These are phyloP conservation scores for Nipponia nippon DNA, from an alignment of 2,113 vertebrate genomes.

Conservation along the genomic window DNA sequence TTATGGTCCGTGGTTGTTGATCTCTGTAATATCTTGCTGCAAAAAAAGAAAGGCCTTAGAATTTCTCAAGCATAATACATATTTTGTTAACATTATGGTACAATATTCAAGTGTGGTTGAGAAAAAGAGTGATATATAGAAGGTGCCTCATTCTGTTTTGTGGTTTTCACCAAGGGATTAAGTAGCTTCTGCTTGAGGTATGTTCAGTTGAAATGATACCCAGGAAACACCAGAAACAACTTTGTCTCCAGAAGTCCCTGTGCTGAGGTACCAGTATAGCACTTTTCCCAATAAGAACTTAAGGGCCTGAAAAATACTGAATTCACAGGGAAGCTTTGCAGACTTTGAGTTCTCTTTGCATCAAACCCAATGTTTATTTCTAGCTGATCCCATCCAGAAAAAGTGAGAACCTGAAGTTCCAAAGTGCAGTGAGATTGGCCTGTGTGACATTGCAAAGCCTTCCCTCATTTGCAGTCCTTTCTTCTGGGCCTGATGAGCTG, in stretches of 20 bases:
- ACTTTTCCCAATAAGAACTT: neutral
- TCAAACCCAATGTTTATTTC: neutral
- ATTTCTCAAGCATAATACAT: neutral
- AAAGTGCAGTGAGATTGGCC: neutral
- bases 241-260: neutral
- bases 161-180: neutral
- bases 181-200: neutral
- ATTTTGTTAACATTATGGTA: neutral
- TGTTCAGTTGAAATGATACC: neutral
- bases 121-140: neutral
- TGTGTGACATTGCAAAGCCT: neutral
- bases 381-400: neutral
- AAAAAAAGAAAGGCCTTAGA: neutral
- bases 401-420: neutral
- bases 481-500: neutral
- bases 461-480: neutral
- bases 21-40: accelerated
- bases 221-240: neutral
- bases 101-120: neutral
- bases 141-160: neutral
- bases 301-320: neutral
- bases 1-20: accelerated
- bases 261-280: accelerated
- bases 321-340: neutral
- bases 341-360: neutral